A percentile compares a stretch with the other conserved stretches of the same genome.
Evolutionary conservation across 2,888 invertebrate species (phyloP).

Genomic region (Bombylius discolor): DNA sequence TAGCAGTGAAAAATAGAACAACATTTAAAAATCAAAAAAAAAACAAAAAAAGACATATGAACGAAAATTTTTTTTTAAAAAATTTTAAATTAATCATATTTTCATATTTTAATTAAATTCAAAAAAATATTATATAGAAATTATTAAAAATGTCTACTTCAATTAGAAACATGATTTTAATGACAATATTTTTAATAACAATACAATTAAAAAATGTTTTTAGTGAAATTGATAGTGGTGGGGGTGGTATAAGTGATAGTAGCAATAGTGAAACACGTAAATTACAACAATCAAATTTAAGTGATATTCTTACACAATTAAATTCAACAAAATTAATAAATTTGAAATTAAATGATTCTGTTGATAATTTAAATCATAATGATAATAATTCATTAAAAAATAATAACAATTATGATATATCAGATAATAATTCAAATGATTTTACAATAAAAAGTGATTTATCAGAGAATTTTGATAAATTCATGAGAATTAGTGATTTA

Average conservation of each 20-base stretch:
- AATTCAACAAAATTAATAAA: constrained; percentile 2
- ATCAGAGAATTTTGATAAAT: constrained; percentile 21
- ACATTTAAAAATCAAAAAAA: too few relatives aligned
- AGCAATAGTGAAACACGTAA: neutral
- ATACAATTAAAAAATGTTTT: neutral
- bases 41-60: too few relatives aligned
- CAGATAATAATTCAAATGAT: too few relatives aligned
- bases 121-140: too few relatives aligned
- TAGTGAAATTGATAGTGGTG: constrained; percentile 6
- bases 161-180: neutral
- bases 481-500: constrained; percentile 27
- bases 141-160: neutral
- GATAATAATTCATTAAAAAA: neutral
- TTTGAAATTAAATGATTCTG: constrained; percentile 6
- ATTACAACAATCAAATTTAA: constrained; percentile 5
- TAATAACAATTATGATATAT: too few relatives aligned
- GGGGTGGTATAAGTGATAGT: neutral
- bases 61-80: too few relatives aligned
- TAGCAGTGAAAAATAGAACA: too few relatives aligned
- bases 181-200: neutral
- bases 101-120: too few relatives aligned
- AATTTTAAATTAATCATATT: too few relatives aligned
- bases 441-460: neutral
- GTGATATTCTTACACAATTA: constrained; percentile 1
- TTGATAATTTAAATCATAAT: constrained; percentile 1